Evolutionary conservation across 2,113 vertebrate species (phyloP).

Genomic region (Andinoacara biseriatus): DNA sequence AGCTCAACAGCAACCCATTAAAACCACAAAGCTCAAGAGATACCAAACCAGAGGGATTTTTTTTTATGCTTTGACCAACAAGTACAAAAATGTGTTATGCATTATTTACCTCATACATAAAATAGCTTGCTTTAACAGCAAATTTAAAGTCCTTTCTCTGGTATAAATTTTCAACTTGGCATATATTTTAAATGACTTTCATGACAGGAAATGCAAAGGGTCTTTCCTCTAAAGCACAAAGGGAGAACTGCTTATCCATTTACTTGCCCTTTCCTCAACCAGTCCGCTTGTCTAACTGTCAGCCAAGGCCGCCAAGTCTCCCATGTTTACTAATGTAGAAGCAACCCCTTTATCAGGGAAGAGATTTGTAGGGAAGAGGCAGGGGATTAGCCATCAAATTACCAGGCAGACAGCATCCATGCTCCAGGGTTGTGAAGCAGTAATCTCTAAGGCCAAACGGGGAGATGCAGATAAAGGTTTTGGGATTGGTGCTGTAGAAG

Average conservation of each 20-base stretch:
- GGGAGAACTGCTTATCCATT: constrained; percentile 28
- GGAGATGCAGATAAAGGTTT: constrained; percentile 71
- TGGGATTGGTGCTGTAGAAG: constrained; percentile 52
- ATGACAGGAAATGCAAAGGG: not conserved
- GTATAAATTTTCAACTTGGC: constrained; percentile 3
- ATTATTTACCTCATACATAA: constrained; percentile 15
- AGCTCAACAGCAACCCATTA: constrained; percentile 34
- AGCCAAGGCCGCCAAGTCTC: constrained; percentile 56
- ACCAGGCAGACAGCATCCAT: constrained; percentile 77
- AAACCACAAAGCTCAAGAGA: constrained; percentile 9
- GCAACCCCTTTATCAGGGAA: constrained; percentile 75
- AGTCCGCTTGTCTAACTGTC: constrained; percentile 58
- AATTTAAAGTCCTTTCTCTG: not conserved
- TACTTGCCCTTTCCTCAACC: constrained; percentile 30
- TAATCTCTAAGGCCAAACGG: constrained; percentile 72
- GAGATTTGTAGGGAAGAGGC: constrained; percentile 78
- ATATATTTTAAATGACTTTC: constrained; percentile 10
- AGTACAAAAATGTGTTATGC: constrained; percentile 8
- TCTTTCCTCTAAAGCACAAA: constrained; percentile 6
- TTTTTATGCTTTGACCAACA: constrained; percentile 7
- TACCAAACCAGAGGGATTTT: not conserved
- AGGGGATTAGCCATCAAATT: constrained; percentile 79
- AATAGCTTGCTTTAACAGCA: not conserved
- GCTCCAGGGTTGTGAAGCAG: constrained; percentile 67
- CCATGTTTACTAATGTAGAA: constrained; percentile 75